Evolutionary conservation across 2,113 vertebrate genomes (phyloP), one percentile per base, ranked within the genome.

Genomic region (Melanerpes aurifrons): DNA sequence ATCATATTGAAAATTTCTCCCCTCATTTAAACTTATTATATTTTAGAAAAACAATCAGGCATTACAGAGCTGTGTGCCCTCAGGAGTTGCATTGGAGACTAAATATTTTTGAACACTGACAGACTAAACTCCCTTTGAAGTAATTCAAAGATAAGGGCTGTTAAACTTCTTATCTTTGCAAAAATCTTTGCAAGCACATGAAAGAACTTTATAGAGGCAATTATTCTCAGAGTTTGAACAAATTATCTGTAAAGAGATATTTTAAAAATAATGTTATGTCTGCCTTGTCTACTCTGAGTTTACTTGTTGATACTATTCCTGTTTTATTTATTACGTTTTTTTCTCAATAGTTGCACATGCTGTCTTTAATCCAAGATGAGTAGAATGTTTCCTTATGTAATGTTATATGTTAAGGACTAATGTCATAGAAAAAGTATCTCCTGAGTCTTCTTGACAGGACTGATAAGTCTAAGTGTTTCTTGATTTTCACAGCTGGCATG

Each of bases 81-180:
- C 13, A 25, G 53, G 17, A 13, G 13, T 6, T 78, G 25, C 22
- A 32, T 0, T 40, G 31, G 31, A 92, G 22, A 61, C 1, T 1
- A 25, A 74, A 64, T 18, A 4, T 53, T 80, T 81, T 63, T 40
- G 20, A 40, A 95, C 56, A 45, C 35, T 35, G 10, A 57, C n/a
- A 59, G 5, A 13, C 4, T 75, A 28, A 69, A 35, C n/a, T 64
- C 21, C 6, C 20, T 59, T 40, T 3, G 1, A 86, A 37, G 29
- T 29, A 58, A 78, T 69, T 87, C 7, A 66, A 75, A 75, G 22
- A n/a, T 10, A 76, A 62, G 8, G 20, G 5, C 70, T 31, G 6
- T 32, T 81, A 75, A 68, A 26, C 1, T n/a, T 73, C 13, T 4
- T 62, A 58, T 3, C 22, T 71, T 35, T 31, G 17, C 37, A 62